These are phyloP conservation scores for Netelia virgata DNA, from an alignment of 2,888 invertebrate genomes.

Conservation along the genomic window DNA sequence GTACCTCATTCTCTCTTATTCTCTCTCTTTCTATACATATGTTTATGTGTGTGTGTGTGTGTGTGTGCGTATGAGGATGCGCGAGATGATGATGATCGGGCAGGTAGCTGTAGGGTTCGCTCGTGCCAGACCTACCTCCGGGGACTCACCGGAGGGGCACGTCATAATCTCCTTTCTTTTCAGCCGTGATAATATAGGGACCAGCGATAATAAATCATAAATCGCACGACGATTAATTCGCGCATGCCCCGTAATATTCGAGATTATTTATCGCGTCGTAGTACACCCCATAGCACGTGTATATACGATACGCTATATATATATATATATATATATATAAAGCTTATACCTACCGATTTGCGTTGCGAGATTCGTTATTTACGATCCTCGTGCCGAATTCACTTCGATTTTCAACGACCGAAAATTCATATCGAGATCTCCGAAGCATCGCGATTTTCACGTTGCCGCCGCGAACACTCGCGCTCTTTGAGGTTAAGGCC, in stretches of 20 bases:
- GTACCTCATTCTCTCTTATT: too few species aligned
- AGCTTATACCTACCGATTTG: neutral
- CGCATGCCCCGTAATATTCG: constrained; percentile 42
- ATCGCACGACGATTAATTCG: constrained; percentile 62
- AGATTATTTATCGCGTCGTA: constrained; percentile 49
- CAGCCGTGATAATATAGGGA: constrained; percentile 48
- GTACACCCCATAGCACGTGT: neutral
- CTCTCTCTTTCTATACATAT: neutral
- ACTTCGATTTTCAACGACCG: too few species aligned
- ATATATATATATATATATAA: neutral
- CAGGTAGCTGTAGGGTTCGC: constrained; percentile 47
- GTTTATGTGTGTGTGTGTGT: neutral
- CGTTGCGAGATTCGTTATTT: too few species aligned
- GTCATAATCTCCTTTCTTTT: constrained; percentile 56
- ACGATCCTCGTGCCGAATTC: too few species aligned
- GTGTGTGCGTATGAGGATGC: neutral
- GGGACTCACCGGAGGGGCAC: constrained; percentile 18
- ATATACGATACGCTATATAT: neutral
- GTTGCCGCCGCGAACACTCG: too few species aligned
- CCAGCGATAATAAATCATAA: constrained; percentile 52
- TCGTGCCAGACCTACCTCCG: constrained; percentile 60
- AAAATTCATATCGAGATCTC: too few species aligned
- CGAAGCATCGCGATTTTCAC: too few species aligned
- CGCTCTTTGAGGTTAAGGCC: too few species aligned
- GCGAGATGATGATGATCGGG: constrained; percentile 30